Evolutionary conservation across 2,797 vertebrate species (phyloP), one percentile per base, ranked within the genome.

Genomic region (Dromococcyx pavoninus): DNA sequence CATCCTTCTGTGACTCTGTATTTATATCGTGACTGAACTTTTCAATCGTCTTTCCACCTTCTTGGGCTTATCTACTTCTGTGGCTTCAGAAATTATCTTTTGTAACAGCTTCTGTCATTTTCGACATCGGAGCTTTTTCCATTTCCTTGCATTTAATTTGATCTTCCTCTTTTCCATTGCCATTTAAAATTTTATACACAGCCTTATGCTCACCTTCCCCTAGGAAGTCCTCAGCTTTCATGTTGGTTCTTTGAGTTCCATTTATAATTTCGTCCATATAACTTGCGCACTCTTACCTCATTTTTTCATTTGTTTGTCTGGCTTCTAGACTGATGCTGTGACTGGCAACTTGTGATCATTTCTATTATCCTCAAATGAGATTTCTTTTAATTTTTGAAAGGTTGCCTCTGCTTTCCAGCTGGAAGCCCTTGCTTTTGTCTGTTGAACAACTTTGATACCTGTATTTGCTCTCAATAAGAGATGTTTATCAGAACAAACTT

Each of bases 101-200:
- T 72, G 48, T 91, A 93, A 60, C 43, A 82, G n/a, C 37, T 85
- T 62, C 53, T 90, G 51, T 94, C 28, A 66, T 48, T 94, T 93
- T 85, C 5, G 4, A 71, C 27, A 50, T 69, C 75, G 90, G 53
- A 94, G 5, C 41, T 33, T 67, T 78, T 78, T 60, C 60, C 8
- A 17, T 93, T 93, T 88, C 17, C 56, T 78, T 86, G 17, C 8
- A 11, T 86, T 66, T 93, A 81, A 62, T 88, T 92, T 73, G 41
- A 64, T 88, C 41, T 81, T 80, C 44, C 25, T 84, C 79, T 91
- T 91, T 78, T 90, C 51, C 54, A 48, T 66, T 58, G 46, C 10
- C 15, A 10, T 72, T 78, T 78, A 69, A 46, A 65, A 43, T 91
- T 90, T 73, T 53, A 84, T 48, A 14, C 30, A 7, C 9, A 25